Conservation (phyloP, 2,888 invertebrate species). For the Drosophila nigricruria region DNA sequence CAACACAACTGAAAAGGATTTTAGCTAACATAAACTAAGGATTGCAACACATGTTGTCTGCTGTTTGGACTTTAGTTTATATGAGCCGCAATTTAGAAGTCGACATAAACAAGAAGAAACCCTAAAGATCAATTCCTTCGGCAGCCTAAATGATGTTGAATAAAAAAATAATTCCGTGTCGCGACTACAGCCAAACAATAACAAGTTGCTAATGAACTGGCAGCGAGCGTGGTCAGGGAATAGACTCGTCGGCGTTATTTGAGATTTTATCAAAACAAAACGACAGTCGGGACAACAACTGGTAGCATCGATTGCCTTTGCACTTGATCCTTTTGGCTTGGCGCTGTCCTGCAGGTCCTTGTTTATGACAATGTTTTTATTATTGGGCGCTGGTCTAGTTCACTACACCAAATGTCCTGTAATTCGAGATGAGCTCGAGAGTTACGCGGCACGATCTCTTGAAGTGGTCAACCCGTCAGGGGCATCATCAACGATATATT, state of each 20-base stretch:
- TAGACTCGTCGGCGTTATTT: constrained; percentile 56
- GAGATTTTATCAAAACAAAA: constrained; percentile 79
- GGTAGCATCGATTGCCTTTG: constrained; percentile 56
- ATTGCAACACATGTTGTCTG: constrained; percentile 61
- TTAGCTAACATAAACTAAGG: constrained; percentile 33
- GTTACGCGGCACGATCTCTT: constrained; percentile 48
- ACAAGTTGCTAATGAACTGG: constrained; percentile 60
- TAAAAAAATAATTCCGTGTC: constrained; percentile 42
- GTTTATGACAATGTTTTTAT: constrained; percentile 74
- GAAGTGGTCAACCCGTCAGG: constrained; percentile 73
- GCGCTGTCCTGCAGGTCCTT: constrained; percentile 58
- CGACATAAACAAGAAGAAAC: constrained; percentile 64
- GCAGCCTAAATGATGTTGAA: constrained; percentile 24
- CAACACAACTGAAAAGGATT: constrained; percentile 3
- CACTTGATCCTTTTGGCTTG: constrained; percentile 47
- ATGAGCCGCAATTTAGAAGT: constrained; percentile 42
- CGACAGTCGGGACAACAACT: constrained; percentile 37
- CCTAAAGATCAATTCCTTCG: constrained; percentile 6
- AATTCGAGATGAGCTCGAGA: constrained; percentile 58
- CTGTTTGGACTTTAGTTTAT: constrained; percentile 36
- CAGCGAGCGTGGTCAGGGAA: constrained; percentile 21
- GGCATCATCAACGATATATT: constrained; percentile 17
- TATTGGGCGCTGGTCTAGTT: constrained; percentile 55
- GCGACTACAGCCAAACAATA: constrained; percentile 66
- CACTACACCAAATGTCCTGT: constrained; percentile 52